Evolutionary conservation across 2,797 vertebrate species (phyloP), one percentile per base, ranked within the genome.

Genomic region (Falco biarmicus): DNA sequence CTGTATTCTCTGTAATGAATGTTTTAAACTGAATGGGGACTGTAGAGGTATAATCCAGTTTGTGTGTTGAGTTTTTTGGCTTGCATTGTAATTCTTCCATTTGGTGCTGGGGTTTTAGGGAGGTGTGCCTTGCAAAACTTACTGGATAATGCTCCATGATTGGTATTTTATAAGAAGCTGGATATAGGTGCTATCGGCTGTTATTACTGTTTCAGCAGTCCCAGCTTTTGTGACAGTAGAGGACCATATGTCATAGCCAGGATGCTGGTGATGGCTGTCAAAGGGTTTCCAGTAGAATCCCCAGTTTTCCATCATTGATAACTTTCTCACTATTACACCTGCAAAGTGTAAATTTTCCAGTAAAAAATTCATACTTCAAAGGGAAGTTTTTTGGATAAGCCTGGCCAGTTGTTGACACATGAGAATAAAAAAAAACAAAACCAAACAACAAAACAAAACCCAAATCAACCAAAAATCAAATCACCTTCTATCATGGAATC

Each of bases 1-100:
- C 66, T 69, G 18, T 48, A 56, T 95, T 93, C 91, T 84, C 85
- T 96, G 63, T 84, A 90, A 95, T 87, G 48, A 80, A 94, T 80
- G 80, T 93, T 95, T 96, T 81, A 92, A 80, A 84, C 28, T 5
- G 11, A 16, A 21, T 53, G 64, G 77, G 71, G 90, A 34, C 68
- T 64, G 64, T 80, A 80, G 39, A 79, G 34, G 15, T 45, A 15
- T 37, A 87, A n/a, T 60, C 56, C 56, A 13, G 21, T 69, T 83
- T 34, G 39, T n/a, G 20, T 10, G 10, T 2, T 34, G 57, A 60
- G 15, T 11, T 21, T 61, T 88, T 83, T 61, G 54, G 19, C 24
- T 76, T 66, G 59, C 15, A 17, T 22, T 61, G 28, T 0, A 0
- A 69, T 66, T 84, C 56, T 89, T 89, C 80, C 39, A 26, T 75